Base-by-base conservation (phyloP, 2,113 vertebrate genomes). In the Serilophus lunatus region DNA sequence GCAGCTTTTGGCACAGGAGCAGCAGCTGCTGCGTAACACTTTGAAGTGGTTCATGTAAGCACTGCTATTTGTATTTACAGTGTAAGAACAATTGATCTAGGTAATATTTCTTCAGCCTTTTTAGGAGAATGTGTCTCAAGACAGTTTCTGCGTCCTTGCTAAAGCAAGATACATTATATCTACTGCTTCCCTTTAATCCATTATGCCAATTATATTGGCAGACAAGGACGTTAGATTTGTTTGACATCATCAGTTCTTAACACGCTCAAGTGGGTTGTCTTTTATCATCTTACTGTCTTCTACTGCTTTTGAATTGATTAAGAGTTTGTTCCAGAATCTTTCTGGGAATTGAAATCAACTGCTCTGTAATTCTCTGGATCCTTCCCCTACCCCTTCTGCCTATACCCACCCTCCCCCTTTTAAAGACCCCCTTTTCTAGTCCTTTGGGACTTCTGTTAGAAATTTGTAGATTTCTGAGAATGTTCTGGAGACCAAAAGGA, bases 161-260 rank as follows among this genome's bases (percentile, higher is more conserved):
- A 60, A 91, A 78, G 64, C 49, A 78, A 78, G 83, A 86, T 51
- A 20, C 68, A 53, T 88, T 88, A 10, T 35, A 51, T 36, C 29
- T 86, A 49, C 65, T 60, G 40, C 49, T 71, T 84, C 31, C 53
- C 69, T 92, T 86, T 91, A 88, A 92, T 97, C 86, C 74, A 89
- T 96, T 95, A 94, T 89, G 64, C 56, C 86, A 93, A 91, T 94
- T 94, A 82, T 64, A 60, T 84, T 82, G 69, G 88, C 92, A 96
- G 91, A 89, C 64, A 91, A 86, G 61, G 86, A 81, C 65, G 13
- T 84, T 60, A 49, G 53, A 29, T 50, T 54, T 75, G 44, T 90
- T 95, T 94, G 94, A 87, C 91, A 93, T 91, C 87, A 87, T 91
- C 88, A 78, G 24, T 72, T 82, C 86, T 94, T 69, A 89, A 86